A percentile compares a stretch with the other conserved stretches of the same genome.
phyloP scores from a whole-genome alignment of 2,888 invertebrate species.

The Pollenia amentaria region DNA sequence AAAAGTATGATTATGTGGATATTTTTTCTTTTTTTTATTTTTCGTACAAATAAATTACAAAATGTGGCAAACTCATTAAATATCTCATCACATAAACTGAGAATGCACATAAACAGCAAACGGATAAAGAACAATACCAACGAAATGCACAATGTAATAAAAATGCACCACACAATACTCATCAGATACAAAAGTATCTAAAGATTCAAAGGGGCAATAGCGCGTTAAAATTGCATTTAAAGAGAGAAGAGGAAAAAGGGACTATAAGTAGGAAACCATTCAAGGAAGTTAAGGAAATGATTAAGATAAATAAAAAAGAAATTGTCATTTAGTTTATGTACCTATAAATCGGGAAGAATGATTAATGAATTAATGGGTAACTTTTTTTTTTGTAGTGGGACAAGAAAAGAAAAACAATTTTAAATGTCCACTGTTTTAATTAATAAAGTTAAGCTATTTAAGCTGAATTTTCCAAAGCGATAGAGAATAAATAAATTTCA shows the following conservation, averaged over 20 bases:
- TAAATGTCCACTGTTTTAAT: background rate
- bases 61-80: slow-evolving; percentile 69
- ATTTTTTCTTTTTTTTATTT: slow-evolving; percentile 15
- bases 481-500: no score
- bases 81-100: slow-evolving; percentile 65
- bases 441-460: no score
- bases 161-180: slow-evolving; percentile 16
- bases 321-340: slow-evolving; percentile 19
- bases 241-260: background rate
- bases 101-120: slow-evolving; percentile 52
- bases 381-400: background rate
- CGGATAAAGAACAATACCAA: slow-evolving; percentile 36
- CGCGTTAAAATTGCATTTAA: slow-evolving; percentile 1
- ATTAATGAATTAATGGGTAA: background rate
- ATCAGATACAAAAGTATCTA: slow-evolving; percentile 33
- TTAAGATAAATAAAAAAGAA: slow-evolving; percentile 16
- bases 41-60: slow-evolving; percentile 62
- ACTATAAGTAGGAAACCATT: background rate
- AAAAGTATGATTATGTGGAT: slow-evolving; percentile 62
- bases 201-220: slow-evolving; percentile 45
- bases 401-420: background rate
- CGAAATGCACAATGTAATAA: slow-evolving; percentile 40
- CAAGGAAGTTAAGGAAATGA: slow-evolving; percentile 23
- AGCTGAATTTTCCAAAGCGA: no score
- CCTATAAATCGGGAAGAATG: background rate